Conservation (phyloP, 2,888 invertebrate species). For the Apamea sordens region DNA sequence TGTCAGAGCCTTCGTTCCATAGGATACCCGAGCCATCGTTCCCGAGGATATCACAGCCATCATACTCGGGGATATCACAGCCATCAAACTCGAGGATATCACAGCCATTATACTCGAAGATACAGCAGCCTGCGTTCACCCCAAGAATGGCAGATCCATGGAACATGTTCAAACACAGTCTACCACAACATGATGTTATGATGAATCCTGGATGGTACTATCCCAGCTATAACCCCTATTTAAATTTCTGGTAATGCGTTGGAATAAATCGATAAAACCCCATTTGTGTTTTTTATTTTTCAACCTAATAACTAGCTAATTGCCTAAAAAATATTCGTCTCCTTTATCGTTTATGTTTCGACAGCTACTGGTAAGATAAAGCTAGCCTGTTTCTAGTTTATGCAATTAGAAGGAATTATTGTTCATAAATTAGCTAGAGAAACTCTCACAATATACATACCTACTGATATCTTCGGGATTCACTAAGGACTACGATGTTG, state of each 20-base stretch:
- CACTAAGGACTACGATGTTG: neutral
- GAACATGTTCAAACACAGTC: conserved; percentile 70
- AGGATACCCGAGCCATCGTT: conserved; percentile 42
- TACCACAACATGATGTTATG: conserved; percentile 61
- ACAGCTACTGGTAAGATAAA: neutral
- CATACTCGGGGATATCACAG: conserved; percentile 60
- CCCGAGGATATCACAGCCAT: conserved; percentile 56
- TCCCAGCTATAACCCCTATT: conserved; percentile 75
- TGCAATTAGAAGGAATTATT: neutral
- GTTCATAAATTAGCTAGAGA: too few species aligned
- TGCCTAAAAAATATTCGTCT: neutral
- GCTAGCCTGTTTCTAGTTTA: neutral
- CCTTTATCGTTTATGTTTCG: neutral
- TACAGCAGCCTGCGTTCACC: conserved; percentile 72
- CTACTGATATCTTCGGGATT: neutral
- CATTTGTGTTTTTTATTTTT: neutral
- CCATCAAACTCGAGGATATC: conserved; percentile 68
- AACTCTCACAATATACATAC: neutral
- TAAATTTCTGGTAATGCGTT: conserved; percentile 70
- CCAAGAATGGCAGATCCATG: conserved; percentile 58
- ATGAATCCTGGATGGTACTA: conserved; percentile 73
- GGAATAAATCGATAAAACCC: conserved; percentile 56
- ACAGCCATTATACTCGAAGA: too few species aligned
- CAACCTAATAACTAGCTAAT: neutral
- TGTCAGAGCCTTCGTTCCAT: conserved; percentile 69